Percentiles rank a stretch among this genome's conserved stretches.
phyloP scores from a whole-genome alignment of 1,140 invertebrate species.

The Cydia fagiglandana region DNA sequence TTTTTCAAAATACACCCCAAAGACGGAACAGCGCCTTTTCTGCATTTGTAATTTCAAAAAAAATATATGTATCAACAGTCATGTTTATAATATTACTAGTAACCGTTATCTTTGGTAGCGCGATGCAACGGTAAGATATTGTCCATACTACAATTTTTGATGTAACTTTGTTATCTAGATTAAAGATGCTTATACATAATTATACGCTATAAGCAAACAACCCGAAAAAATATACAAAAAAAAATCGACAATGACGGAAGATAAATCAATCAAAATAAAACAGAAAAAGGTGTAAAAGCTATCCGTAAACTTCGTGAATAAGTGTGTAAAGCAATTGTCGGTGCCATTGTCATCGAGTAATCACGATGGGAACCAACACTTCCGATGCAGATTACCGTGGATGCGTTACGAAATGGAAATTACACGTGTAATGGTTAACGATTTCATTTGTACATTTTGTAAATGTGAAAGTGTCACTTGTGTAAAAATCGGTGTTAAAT shows the following conservation, averaged over 20 bases:
- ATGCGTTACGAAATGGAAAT: slow-evolving; percentile 50
- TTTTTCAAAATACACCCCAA: too few species aligned
- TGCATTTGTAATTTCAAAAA: too few species aligned
- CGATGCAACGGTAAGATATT: too few species aligned
- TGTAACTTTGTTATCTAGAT: not conserved
- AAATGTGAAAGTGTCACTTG: slow-evolving; percentile 3
- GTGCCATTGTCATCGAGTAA: slow-evolving; percentile 40
- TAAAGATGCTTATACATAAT: too few species aligned
- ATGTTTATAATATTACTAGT: too few species aligned
- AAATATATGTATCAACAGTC: too few species aligned
- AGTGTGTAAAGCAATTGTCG: slow-evolving; percentile 37
- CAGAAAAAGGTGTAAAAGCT: not conserved
- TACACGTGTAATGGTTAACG: slow-evolving; percentile 36
- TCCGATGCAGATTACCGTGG: slow-evolving; percentile 48
- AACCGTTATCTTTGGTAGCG: too few species aligned
- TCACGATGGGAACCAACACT: slow-evolving; percentile 39
- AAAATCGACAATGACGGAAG: too few species aligned
- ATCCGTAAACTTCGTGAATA: not conserved
- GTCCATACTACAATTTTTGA: too few species aligned
- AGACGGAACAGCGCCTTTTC: too few species aligned
- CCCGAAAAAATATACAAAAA: too few species aligned
- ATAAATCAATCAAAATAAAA: slow-evolving; percentile 16
- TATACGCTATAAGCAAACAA: too few species aligned
- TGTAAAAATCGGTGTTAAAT: not conserved
- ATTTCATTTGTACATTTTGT: slow-evolving; percentile 6